Evolutionary conservation across 2,113 vertebrate species (phyloP), one percentile per base, ranked within the genome.

Genomic region (Haplotaxodon microlepis): DNA sequence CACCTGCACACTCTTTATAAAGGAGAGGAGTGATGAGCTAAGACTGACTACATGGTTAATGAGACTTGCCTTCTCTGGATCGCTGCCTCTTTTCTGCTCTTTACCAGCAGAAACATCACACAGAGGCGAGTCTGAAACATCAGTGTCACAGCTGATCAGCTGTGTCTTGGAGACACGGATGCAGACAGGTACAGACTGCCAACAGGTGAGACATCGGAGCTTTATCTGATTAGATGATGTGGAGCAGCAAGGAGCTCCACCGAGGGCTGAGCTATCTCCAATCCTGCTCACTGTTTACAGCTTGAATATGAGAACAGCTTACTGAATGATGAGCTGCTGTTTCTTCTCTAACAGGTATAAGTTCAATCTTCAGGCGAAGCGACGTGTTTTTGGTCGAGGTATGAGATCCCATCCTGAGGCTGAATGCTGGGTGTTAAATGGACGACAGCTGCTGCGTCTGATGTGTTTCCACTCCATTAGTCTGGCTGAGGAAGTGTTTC

Each of bases 401-500:
- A 13, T 3, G 9, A 54, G 53, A 71, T 90, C 82, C 40, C 13
- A 5, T 80, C 90, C 38, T 19, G 1, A 63, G 80, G 80, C 85
- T 89, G 73, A 84, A 8, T 29, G 83, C 53, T 54, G 38, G 21
- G 51, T 86, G 84, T 81, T 90, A 82, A 90, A 92, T 84, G 69
- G 86, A 63, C 82, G 57, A 40, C 47, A 61, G 47, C 38, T 78
- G 86, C 29, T 71, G 54, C 19, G 42, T 90, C 84, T 50, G 85
- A 83, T 89, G 36, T 17, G 73, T 84, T 88, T 93, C 88, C 54
- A 29, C 12, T 85, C 88, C 88, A 90, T 91, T 88, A 86, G 78
- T 57, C 36, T 21, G 80, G 54, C 73, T 66, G 73, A 79, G 81
- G 50, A 86, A 85, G 83, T 54, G 87, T 92, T 89, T 81, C 54